Evolutionary conservation across 2,797 vertebrate genomes (phyloP).

Genomic region (Masticophis lateralis): DNA sequence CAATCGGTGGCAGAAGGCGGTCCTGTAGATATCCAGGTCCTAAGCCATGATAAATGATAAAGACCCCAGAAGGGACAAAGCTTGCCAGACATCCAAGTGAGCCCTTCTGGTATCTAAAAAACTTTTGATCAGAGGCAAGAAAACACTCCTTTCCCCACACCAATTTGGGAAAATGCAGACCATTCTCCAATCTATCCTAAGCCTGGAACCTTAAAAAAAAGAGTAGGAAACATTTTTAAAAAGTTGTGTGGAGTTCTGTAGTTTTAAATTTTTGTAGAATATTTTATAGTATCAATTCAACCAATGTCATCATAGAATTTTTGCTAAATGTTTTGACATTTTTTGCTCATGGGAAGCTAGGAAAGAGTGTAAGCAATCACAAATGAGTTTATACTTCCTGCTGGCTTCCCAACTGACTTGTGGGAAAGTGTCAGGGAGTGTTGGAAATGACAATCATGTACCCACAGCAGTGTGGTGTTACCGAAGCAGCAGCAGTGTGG

Average conservation of each 20-base stretch:
- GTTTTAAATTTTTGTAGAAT: not conserved
- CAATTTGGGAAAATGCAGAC: not conserved
- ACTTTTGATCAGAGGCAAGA: not conserved
- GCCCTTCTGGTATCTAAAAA: not conserved
- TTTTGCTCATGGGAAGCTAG: not conserved
- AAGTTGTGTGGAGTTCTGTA: not conserved
- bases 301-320: not conserved
- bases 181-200: not conserved
- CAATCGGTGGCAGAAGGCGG: no score
- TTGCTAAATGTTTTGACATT: not conserved
- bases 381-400: not conserved
- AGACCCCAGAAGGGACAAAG: not conserved
- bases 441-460: not conserved
- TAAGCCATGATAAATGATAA: not conserved
- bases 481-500: not conserved
- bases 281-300: not conserved
- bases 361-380: not conserved
- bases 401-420: not conserved
- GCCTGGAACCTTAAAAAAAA: not conserved
- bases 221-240: not conserved
- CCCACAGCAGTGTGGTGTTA: not conserved
- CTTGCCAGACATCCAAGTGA: not conserved
- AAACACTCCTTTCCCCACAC: not conserved
- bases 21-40: no score
- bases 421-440: not conserved